These are phyloP conservation scores for Phylloscopus trochiloides DNA, from an alignment of 2,113 vertebrate species.

Conservation along the genomic window DNA sequence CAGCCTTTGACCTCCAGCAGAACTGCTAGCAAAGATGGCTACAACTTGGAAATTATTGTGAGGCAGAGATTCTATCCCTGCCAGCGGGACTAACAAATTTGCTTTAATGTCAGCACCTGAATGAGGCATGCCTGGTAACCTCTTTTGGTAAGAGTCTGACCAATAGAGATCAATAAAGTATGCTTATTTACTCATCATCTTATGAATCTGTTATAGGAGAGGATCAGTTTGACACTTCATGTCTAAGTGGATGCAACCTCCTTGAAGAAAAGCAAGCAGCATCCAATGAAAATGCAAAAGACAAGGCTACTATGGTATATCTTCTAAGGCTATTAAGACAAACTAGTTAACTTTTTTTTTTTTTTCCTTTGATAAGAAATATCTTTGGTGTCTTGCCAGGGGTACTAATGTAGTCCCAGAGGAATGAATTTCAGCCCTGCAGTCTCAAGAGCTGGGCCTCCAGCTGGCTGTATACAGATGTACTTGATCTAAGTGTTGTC, in stretches of 20 bases:
- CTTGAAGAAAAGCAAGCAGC: not conserved
- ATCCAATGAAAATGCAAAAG: not conserved
- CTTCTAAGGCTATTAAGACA: not conserved
- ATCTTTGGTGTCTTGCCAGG: not conserved
- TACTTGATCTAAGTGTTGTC: not conserved
- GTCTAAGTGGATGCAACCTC: not conserved
- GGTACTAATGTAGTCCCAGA: not conserved
- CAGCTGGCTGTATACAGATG: not conserved
- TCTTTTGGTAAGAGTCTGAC: not conserved
- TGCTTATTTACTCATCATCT: not conserved
- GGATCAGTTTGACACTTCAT: not conserved
- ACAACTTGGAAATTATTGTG: not conserved
- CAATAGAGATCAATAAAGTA: not conserved
- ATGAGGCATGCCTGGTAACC: not conserved
- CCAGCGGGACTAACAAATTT: not conserved
- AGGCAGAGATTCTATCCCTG: not conserved
- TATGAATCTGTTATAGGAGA: not conserved
- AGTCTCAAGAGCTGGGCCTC: not conserved
- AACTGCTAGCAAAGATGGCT: not conserved
- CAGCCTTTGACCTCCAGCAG: not conserved
- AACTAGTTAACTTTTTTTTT: not conserved
- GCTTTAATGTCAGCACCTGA: not conserved
- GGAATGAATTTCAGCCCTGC: not conserved
- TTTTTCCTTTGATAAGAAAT: not conserved
- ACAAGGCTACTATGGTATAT: not conserved